phyloP scores from a whole-genome alignment of 1,140 invertebrate species.

The Achroia grisella region DNA sequence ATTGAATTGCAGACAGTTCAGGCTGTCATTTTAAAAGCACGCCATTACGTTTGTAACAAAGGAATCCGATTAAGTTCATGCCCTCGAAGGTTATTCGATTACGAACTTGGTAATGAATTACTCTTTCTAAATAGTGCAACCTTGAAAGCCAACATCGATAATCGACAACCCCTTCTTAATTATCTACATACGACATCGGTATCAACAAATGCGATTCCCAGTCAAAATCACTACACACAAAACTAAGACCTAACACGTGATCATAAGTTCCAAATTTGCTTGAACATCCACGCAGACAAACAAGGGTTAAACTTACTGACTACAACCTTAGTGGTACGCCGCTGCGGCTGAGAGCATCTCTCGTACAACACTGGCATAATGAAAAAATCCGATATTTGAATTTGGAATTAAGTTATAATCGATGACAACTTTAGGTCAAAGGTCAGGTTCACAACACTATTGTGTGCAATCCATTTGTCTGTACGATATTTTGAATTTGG shows the following conservation, averaged over 20 bases:
- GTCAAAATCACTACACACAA: conserved; percentile 1
- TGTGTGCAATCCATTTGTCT: conserved; percentile 37
- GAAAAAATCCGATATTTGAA: conserved; percentile 4
- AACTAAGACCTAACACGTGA: conserved; percentile 10
- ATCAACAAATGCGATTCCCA: conserved; percentile 20
- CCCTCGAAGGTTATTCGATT: conserved; percentile 17
- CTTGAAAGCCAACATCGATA: neutral
- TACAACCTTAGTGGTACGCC: conserved; percentile 23
- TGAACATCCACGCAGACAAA: conserved; percentile 11
- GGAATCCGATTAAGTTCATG: neutral
- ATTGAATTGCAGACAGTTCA: too few relatives aligned
- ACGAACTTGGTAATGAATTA: conserved; percentile 17
- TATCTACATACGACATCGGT: conserved; percentile 24
- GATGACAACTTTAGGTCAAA: conserved; percentile 15
- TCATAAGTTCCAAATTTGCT: conserved; percentile 15
- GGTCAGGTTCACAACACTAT: conserved; percentile 44
- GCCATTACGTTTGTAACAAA: too few relatives aligned
- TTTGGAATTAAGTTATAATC: conserved; percentile 7
- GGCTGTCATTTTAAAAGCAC: too few relatives aligned
- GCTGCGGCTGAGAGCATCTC: conserved; percentile 37
- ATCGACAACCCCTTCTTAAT: conserved; percentile 15
- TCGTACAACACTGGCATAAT: conserved; percentile 53
- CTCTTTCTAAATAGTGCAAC: conserved; percentile 9
- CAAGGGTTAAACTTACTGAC: conserved; percentile 45
- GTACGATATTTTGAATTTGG: conserved; percentile 27